Evolutionary conservation across 2,797 vertebrate species (phyloP).

Genomic region (Sebastes wilsoni): DNA sequence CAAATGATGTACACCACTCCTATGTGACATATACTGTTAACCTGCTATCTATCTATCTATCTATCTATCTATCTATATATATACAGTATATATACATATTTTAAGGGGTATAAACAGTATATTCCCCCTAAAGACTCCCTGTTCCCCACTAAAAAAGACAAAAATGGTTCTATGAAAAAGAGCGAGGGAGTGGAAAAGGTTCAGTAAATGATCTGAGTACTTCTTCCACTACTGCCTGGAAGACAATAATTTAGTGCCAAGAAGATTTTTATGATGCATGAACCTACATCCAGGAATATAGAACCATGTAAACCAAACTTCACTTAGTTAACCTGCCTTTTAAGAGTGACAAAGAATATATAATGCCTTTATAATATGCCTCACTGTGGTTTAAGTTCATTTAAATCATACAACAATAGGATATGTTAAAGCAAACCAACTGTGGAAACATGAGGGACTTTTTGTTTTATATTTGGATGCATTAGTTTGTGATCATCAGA

Average conservation of each 20-base stretch:
- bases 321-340: neutral
- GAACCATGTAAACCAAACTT: neutral
- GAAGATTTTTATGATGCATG: neutral
- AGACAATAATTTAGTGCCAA: neutral
- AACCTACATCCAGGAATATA: neutral
- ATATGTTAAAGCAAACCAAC: neutral
- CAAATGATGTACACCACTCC: too few species aligned
- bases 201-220: neutral
- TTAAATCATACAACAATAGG: neutral
- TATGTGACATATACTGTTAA: accelerated
- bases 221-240: neutral
- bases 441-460: neutral
- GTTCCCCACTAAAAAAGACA: too few species aligned
- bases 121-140: too few species aligned
- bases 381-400: neutral
- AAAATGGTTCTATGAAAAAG: too few species aligned
- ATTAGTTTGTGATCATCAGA: slow-evolving; percentile 2
- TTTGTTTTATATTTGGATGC: neutral
- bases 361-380: too few species aligned
- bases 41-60: too few species aligned
- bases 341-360: neutral
- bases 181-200: too few species aligned
- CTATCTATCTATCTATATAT: too few species aligned
- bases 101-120: too few species aligned
- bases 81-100: too few species aligned